Conservation (phyloP, 2,888 invertebrate genomes). For the Sarcophaga carnaria region DNA sequence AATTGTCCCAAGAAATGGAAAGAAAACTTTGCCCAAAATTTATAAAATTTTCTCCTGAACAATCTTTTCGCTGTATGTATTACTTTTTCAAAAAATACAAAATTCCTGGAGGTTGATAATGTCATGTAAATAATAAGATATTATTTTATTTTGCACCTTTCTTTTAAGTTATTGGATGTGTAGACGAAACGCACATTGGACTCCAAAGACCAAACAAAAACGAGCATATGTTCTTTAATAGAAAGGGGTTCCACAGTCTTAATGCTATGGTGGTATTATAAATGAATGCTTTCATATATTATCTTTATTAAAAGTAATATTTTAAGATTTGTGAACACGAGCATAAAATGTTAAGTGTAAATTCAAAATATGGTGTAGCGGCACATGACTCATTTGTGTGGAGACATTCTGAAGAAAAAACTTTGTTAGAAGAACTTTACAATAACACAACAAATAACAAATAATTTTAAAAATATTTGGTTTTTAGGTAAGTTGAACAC, state of each 20-base stretch:
- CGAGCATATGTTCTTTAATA: conserved; percentile 1
- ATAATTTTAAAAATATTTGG: conserved; percentile 3
- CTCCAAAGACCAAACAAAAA: neutral
- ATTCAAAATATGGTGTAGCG: too few species aligned
- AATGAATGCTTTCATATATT: too few species aligned
- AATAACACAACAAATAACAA: neutral
- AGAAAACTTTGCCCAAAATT: conserved; percentile 22
- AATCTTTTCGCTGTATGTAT: neutral
- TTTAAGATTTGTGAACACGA: too few species aligned
- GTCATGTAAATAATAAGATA: too few species aligned
- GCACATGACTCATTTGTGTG: neutral
- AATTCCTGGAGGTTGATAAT: too few species aligned
- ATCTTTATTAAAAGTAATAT: too few species aligned
- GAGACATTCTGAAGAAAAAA: conserved; percentile 5
- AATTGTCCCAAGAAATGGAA: conserved; percentile 29
- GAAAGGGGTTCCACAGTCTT: neutral
- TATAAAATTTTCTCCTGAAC: conserved; percentile 14
- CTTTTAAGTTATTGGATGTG: neutral
- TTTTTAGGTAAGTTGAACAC: conserved; percentile 5
- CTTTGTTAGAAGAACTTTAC: conserved; percentile 6
- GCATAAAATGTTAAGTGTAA: too few species aligned
- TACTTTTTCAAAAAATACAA: too few species aligned
- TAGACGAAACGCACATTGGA: conserved; percentile 7
- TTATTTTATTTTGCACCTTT: too few species aligned
- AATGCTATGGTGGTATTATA: conserved; percentile 1